Evolutionary conservation across 1,140 invertebrate genomes (phyloP).

Genomic region (Drosophila auraria): DNA sequence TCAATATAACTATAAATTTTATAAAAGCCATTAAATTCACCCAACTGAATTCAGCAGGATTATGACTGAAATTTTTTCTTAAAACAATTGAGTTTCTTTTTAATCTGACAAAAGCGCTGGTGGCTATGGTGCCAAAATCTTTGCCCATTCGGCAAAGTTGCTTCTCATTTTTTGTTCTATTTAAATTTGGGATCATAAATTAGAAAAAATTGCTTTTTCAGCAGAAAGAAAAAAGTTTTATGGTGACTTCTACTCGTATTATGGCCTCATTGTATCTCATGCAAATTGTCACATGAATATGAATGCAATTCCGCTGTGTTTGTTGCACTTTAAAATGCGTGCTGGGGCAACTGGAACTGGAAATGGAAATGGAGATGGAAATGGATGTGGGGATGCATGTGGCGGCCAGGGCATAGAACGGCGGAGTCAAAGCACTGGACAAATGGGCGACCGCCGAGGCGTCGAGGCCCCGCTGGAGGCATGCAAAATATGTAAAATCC

Average conservation of each 20-base stretch:
- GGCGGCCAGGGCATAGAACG: slow-evolving; percentile 2
- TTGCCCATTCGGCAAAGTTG: slow-evolving; percentile 34
- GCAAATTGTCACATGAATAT: slow-evolving; percentile 56
- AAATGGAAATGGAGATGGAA: slow-evolving; percentile 27
- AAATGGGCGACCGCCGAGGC: slow-evolving; percentile 49
- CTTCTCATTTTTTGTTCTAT: slow-evolving; percentile 28
- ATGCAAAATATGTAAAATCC: slow-evolving; percentile 44
- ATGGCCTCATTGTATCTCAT: slow-evolving; percentile 54
- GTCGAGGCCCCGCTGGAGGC: slow-evolving; percentile 38
- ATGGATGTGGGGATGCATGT: slow-evolving; percentile 13
- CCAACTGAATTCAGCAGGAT: neutral
- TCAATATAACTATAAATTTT: neutral
- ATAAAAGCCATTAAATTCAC: neutral
- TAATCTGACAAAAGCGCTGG: slow-evolving; percentile 14
- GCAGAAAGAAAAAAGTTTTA: slow-evolving; percentile 29
- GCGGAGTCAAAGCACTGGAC: slow-evolving; percentile 26
- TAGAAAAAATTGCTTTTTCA: slow-evolving; percentile 45
- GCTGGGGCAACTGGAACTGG: slow-evolving; percentile 30
- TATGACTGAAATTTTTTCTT: neutral
- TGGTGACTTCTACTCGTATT: slow-evolving; percentile 45
- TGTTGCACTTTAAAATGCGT: slow-evolving; percentile 46
- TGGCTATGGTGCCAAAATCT: slow-evolving; percentile 30
- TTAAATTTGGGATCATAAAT: slow-evolving; percentile 41
- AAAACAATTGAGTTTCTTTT: slow-evolving; percentile 9
- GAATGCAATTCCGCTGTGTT: slow-evolving; percentile 41